Evolutionary conservation across 2,113 vertebrate genomes (phyloP).

Genomic region (Gorsachius goisagi): DNA sequence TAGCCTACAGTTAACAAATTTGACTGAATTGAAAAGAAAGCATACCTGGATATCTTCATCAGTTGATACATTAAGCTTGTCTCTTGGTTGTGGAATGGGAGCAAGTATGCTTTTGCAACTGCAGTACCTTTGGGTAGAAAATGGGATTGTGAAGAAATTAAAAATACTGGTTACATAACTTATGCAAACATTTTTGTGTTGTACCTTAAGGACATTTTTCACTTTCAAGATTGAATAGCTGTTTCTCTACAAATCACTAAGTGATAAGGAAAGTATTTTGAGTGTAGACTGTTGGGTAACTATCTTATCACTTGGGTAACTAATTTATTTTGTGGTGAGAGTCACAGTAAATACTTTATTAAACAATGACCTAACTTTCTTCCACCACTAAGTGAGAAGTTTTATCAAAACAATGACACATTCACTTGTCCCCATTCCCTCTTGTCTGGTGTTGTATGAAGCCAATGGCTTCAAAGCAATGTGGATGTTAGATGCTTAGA

Average conservation of each 20-base stretch:
- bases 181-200: background rate
- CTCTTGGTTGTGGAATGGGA: slow-evolving; percentile 42
- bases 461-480: background rate
- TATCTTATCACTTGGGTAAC: background rate
- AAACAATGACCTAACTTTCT: background rate
- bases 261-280: background rate
- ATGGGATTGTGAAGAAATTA: background rate
- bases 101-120: background rate
- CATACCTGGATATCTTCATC: slow-evolving; percentile 30
- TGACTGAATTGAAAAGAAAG: background rate
- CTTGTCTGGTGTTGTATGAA: background rate
- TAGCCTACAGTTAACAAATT: background rate
- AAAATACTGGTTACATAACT: background rate
- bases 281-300: background rate
- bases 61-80: background rate
- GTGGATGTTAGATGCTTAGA: background rate
- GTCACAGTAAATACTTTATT: background rate
- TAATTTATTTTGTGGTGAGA: background rate
- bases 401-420: background rate
- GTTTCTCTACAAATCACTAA: background rate
- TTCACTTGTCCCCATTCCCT: background rate
- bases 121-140: slow-evolving; percentile 13
- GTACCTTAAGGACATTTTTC: background rate
- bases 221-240: background rate
- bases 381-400: background rate